Percentiles rank a stretch among this genome's conserved stretches.
phyloP scores from a whole-genome alignment of 2,888 invertebrate genomes.

The Ornithoptera alexandrae region DNA sequence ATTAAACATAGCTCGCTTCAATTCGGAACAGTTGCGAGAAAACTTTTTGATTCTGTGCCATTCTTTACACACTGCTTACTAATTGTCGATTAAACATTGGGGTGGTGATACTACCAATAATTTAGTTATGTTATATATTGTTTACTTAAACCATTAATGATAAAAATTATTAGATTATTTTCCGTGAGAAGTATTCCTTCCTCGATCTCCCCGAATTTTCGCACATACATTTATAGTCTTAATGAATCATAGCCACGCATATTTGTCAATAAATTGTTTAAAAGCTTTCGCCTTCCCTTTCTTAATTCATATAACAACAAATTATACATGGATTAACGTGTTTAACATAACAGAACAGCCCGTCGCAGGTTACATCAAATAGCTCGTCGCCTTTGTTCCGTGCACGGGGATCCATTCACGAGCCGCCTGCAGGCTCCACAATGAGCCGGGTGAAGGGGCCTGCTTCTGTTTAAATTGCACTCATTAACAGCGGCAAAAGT shows the following conservation, averaged over 20 bases:
- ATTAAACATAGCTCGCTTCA: too few relatives aligned
- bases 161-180: too few relatives aligned
- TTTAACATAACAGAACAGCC: constrained; percentile 4
- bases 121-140: too few relatives aligned
- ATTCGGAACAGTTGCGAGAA: too few relatives aligned
- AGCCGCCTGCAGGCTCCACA: constrained; percentile 37
- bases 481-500: constrained; percentile 66
- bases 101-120: too few relatives aligned
- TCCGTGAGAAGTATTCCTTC: too few relatives aligned
- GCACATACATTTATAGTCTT: neutral
- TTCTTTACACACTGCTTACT: too few relatives aligned
- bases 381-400: constrained; percentile 20
- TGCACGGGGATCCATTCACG: constrained; percentile 39
- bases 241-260: neutral
- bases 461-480: constrained; percentile 67
- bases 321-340: constrained; percentile 1
- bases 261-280: neutral
- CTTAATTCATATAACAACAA: neutral
- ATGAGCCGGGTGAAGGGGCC: constrained; percentile 47
- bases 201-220: too few relatives aligned
- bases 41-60: too few relatives aligned
- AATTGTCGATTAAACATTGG: too few relatives aligned
- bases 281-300: neutral
- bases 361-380: constrained; percentile 24
- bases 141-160: too few relatives aligned